phyloP scores from a whole-genome alignment of 2,113 vertebrate species.

The Semnornis frantzii region DNA sequence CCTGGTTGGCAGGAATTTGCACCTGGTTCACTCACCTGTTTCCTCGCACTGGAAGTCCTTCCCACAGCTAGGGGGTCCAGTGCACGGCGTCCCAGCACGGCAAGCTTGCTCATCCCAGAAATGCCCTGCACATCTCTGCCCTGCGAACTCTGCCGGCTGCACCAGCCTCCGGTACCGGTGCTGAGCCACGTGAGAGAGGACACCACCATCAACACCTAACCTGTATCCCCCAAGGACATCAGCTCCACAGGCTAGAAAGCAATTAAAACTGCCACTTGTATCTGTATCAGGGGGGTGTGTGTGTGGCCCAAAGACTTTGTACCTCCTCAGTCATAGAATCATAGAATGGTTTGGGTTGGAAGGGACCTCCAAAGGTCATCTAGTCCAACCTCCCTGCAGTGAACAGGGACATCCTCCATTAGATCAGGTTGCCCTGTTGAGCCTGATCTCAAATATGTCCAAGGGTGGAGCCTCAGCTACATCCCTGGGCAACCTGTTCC shows the following conservation, averaged over 20 bases:
- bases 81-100: slow-evolving; percentile 59
- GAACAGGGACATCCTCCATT: no score
- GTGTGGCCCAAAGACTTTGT: not conserved
- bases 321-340: rapidly evolving
- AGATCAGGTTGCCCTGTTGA: no score
- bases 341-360: no score
- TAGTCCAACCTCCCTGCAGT: no score
- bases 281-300: rapidly evolving
- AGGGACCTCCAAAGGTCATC: no score
- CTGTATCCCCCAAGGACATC: not conserved
- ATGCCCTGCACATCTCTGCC: slow-evolving; percentile 71
- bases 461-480: no score
- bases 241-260: not conserved
- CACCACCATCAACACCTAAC: not conserved
- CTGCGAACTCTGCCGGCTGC: slow-evolving; percentile 78
- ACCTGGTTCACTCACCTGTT: slow-evolving; percentile 74
- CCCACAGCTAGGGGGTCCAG: slow-evolving; percentile 75
- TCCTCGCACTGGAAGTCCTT: slow-evolving; percentile 83
- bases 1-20: not conserved
- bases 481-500: no score
- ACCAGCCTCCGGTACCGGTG: slow-evolving; percentile 79
- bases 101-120: slow-evolving; percentile 83
- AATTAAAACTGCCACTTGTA: not conserved
- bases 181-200: slow-evolving; percentile 65
- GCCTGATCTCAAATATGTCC: no score